These are phyloP conservation scores for Drosophila subobscura DNA, from an alignment of 1,140 invertebrate genomes.

Conservation along the genomic window DNA sequence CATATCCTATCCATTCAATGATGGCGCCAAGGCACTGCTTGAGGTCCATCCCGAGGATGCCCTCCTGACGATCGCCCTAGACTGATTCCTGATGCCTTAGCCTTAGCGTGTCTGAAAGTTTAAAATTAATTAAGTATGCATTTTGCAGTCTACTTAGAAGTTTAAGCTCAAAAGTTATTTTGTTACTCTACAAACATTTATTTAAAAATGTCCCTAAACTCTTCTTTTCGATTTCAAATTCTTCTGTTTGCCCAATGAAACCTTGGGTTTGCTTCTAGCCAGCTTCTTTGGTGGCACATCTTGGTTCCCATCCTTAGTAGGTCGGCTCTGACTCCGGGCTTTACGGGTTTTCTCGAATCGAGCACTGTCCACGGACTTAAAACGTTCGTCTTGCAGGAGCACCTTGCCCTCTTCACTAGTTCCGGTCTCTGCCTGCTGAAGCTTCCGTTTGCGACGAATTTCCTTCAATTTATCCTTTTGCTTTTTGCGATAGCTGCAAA, in stretches of 20 bases:
- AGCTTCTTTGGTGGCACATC: constrained; percentile 10
- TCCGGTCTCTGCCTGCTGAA: constrained; percentile 39
- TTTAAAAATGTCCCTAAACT: constrained; percentile 29
- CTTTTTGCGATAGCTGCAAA: constrained; percentile 69
- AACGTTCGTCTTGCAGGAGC: constrained; percentile 75
- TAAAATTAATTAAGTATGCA: constrained; percentile 63
- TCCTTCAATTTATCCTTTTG: constrained; percentile 79
- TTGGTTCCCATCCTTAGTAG: not conserved
- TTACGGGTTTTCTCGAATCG: constrained; percentile 52
- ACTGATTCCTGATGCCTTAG: constrained; percentile 57
- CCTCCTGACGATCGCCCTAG: constrained; percentile 91
- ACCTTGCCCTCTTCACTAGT: constrained; percentile 38
- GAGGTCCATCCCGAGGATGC: constrained; percentile 94
- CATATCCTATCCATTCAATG: constrained; percentile 96
- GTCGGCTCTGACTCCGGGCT: not conserved
- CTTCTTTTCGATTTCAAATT: constrained; percentile 1
- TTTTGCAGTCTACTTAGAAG: constrained; percentile 65
- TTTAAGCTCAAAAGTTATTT: constrained; percentile 67
- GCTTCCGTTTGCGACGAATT: constrained; percentile 66
- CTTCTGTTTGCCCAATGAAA: constrained; percentile 6
- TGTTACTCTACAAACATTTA: constrained; percentile 48
- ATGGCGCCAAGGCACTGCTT: constrained; percentile 93
- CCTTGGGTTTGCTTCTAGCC: constrained; percentile 24
- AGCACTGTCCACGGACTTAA: constrained; percentile 60
- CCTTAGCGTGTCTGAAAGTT: constrained; percentile 50